Evolutionary conservation across 2,888 invertebrate species (phyloP).

Genomic region (Acleris laterana): DNA sequence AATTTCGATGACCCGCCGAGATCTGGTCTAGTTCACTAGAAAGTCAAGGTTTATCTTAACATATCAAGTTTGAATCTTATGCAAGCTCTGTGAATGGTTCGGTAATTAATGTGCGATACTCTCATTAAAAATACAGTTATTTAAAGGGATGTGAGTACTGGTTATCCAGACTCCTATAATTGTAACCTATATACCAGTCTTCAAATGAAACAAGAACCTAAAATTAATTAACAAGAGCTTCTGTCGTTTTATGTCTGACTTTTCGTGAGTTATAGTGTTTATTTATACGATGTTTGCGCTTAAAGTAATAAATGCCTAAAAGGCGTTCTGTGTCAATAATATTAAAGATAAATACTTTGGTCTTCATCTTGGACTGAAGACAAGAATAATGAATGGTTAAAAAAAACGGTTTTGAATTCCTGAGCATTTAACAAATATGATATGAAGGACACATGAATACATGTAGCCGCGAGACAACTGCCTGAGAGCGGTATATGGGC

Average conservation of each 20-base stretch:
- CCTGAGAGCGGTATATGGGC: constrained; percentile 67
- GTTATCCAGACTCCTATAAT: constrained; percentile 1
- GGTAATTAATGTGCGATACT: not conserved
- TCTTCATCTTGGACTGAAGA: constrained; percentile 19
- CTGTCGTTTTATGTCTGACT: constrained; percentile 24
- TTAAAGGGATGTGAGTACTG: not conserved
- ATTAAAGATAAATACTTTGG: constrained; percentile 22
- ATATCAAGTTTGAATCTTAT: constrained; percentile 25
- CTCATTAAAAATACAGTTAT: no score
- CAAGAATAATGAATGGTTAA: constrained; percentile 26
- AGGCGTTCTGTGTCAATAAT: constrained; percentile 29
- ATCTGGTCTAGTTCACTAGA: constrained; percentile 33
- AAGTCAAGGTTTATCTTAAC: constrained; percentile 32
- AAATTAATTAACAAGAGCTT: constrained; percentile 24
- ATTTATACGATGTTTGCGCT: constrained; percentile 33
- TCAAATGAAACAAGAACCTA: constrained; percentile 15
- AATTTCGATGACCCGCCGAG: constrained; percentile 29
- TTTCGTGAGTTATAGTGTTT: constrained; percentile 25
- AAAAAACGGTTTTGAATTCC: constrained; percentile 28
- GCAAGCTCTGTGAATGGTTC: constrained; percentile 3
- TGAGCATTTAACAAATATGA: constrained; percentile 34
- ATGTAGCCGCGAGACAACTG: constrained; percentile 60
- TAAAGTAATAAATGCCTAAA: constrained; percentile 33
- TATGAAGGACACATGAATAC: constrained; percentile 36
- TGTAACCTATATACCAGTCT: not conserved